phyloP scores from a whole-genome alignment of 2,888 invertebrate species.

The Scaptomyza caliginosa region DNA sequence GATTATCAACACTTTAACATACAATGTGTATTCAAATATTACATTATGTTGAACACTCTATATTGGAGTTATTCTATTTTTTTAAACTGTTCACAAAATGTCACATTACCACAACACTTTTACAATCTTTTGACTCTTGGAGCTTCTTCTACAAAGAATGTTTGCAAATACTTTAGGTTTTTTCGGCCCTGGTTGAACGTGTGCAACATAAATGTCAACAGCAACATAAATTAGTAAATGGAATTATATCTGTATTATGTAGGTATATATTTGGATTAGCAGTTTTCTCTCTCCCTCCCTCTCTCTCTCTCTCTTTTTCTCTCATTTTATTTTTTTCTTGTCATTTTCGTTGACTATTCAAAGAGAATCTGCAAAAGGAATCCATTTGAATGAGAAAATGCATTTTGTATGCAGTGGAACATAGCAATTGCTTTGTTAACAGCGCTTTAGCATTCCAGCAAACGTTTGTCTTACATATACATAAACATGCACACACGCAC shows the following conservation, averaged over 20 bases:
- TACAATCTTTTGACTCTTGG: neutral
- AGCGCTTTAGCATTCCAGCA: slow-evolving; percentile 31
- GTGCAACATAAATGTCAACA: slow-evolving; percentile 54
- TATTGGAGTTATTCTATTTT: too few relatives aligned
- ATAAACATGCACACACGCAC: slow-evolving; percentile 12
- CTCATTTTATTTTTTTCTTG: neutral
- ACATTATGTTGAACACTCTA: too few relatives aligned
- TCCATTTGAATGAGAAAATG: slow-evolving; percentile 28
- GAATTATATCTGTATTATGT: slow-evolving; percentile 1
- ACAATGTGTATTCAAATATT: too few relatives aligned
- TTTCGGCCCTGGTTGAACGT: too few relatives aligned
- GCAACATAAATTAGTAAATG: slow-evolving; percentile 42
- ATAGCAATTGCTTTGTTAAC: slow-evolving; percentile 19
- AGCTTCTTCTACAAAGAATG: slow-evolving; percentile 4
- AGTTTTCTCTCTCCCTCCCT: neutral
- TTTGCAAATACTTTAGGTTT: slow-evolving; percentile 22
- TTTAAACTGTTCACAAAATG: neutral
- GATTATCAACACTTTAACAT: too few relatives aligned
- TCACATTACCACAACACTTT: neutral
- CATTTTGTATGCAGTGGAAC: slow-evolving; percentile 22
- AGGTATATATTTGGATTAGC: slow-evolving; percentile 5
- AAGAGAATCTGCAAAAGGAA: slow-evolving; percentile 10
- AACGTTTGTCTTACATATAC: neutral
- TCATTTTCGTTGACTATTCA: slow-evolving; percentile 3
- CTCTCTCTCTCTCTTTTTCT: neutral